phyloP scores from a whole-genome alignment of 2,113 vertebrate genomes.

The Setophaga kirtlandii region DNA sequence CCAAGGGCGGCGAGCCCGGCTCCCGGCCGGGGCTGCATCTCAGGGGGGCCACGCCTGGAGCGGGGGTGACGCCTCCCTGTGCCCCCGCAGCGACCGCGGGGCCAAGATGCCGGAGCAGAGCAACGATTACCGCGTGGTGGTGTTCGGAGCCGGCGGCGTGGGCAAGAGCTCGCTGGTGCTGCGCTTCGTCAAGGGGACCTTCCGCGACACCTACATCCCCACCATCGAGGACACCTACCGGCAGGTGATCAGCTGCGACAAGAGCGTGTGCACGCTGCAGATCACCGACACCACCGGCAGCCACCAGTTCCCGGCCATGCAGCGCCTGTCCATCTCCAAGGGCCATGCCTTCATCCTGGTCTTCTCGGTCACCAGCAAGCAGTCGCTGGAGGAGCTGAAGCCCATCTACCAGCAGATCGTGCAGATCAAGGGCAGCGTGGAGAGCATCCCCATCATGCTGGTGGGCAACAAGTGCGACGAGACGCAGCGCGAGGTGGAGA shows the following conservation, averaged over 20 bases:
- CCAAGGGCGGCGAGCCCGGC: neutral
- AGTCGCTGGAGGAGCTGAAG: constrained; percentile 95
- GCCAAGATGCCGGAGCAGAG: constrained; percentile 95
- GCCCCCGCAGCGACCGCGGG: neutral
- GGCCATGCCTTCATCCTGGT: constrained; percentile 97
- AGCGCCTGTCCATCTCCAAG: constrained; percentile 96
- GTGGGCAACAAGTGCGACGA: constrained; percentile 98
- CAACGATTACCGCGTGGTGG: constrained; percentile 96
- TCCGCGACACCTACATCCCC: constrained; percentile 96
- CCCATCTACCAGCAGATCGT: constrained; percentile 96
- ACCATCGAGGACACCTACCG: constrained; percentile 97
- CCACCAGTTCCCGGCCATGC: constrained; percentile 98
- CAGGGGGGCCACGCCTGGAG: rapidly evolving
- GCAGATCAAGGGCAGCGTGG: constrained; percentile 93
- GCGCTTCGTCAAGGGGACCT: constrained; percentile 95
- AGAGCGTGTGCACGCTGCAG: constrained; percentile 95
- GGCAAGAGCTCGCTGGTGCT: constrained; percentile 97
- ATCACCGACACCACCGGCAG: constrained; percentile 97
- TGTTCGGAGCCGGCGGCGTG: constrained; percentile 93
- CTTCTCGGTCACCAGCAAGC: constrained; percentile 94
- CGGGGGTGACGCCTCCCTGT: neutral
- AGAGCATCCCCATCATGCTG: constrained; percentile 95
- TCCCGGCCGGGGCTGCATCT: rapidly evolving
- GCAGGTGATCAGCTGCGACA: constrained; percentile 98
- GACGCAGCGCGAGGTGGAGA: constrained; percentile 93